Base-by-base conservation (phyloP, 2,797 vertebrate species). In the Macropodus opercularis region DNA sequence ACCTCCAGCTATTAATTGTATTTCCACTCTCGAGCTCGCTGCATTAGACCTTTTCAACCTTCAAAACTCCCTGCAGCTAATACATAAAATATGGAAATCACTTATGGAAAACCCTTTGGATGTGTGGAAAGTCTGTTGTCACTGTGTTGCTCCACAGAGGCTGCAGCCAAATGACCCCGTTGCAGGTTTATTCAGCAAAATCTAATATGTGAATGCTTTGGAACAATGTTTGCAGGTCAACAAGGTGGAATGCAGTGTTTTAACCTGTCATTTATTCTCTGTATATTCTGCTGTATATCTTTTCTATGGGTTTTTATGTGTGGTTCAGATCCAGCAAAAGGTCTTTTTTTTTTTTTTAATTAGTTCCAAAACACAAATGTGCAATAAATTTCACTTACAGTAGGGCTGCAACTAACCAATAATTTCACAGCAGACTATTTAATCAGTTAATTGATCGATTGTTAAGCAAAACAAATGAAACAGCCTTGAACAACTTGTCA, bases 31-130 rank as follows among this genome's bases (percentile, higher is more conserved):
- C 35, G 8, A 27, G 2, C 5, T 23, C n/a, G 24, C 19, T 31
- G 24, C 42, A 51, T 19, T 0, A 68, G 12, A 12, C 38, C 5
- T 52, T 54, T 46, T 24, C 27, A 68, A 35, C 19, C 3, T 18
- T 29, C 4, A 36, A n/a, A 60, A n/a, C 15, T 5, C 18, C 15
- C 18, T 13, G 13, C 3, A 41, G 12, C 10, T 54, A 5, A 1
- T 10, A 24, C n/a, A 6, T 19, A 5, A 34, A 55, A 63, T 53
- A 36, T n/a, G 35, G 5, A 36, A 36, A n/a, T 8, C 26, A 34
- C 23, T 36, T 5, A 46, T 55, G 8, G n/a, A 23, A 75, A 31
- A 22, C 2, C 0, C 2, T 22, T 9, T 36, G 40, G 14, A 15
- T 36, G 15, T 35, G 18, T 29, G 13, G 18, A 27, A 48, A 24